Evolutionary conservation across 92 coral and sea anemone species (phyloP), one percentile per base, ranked within the genome.

Genomic region (Phenganax stokvisi): DNA sequence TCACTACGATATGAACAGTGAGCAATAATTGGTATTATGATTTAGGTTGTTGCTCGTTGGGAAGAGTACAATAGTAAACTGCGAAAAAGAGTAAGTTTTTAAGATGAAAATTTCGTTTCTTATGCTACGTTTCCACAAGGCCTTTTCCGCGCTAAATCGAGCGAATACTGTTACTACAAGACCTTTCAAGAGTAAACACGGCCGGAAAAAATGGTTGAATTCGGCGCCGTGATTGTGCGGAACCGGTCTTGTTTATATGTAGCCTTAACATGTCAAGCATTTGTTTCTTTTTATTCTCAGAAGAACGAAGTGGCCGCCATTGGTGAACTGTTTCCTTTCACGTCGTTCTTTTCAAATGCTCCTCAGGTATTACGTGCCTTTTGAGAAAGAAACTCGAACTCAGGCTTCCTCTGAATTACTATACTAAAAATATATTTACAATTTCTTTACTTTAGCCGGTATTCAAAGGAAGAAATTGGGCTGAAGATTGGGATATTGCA

Each of bases 1-100:
- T 51, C 37, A 20, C 51, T 74, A n/a, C 8, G 27, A 47, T 72
- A 37, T 27, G 30, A 31, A 47, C 20, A 27, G 20, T 56, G 47
- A 37, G 5, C 47, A 37, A 37, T 37, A 5, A 20, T 37, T 37
- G 2, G 47, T 12, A 10, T 82, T 62, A 51, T 60, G 12, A 57
- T 71, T 0, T 72, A 96, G 99, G 99, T 96, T 62, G 96, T 96
- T 3, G 90, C 97, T 25, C 92, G 99, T 7, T 96, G 99, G 99
- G 99, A 96, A 75, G 97, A 96, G 84, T 96, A 92, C 85, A 88
- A 77, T 76, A 89, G 97, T 74, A 96, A 96, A 79, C 85, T 96
- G n/a, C 89, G 86, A 74, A 66, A 84, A 77, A 85, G 85, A 89
- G 99, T 92, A 84, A 89, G 86, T 44, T 7, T 56, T 27, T 30